Conservation (phyloP, 1,140 invertebrate genomes). For the Zaprionus camerounensis region DNA sequence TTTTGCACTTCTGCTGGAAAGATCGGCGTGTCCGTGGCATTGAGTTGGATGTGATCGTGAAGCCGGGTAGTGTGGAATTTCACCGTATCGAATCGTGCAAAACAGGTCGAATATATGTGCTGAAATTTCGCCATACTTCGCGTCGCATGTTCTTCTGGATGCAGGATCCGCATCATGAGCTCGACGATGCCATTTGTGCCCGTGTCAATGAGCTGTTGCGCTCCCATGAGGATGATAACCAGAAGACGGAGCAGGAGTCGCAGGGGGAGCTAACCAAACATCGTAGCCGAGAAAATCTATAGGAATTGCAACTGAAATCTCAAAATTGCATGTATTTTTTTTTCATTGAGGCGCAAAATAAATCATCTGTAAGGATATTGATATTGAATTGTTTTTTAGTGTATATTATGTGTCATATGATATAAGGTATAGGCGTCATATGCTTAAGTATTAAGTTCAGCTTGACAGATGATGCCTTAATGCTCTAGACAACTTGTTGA, state of each 20-base stretch:
- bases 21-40: conserved; percentile 89
- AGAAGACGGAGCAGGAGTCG: neutral
- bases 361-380: neutral
- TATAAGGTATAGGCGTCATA: neutral
- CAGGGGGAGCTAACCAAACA: neutral
- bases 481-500: too few relatives aligned
- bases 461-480: too few relatives aligned
- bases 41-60: conserved; percentile 95
- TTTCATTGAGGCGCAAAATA: neutral
- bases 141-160: conserved; percentile 98
- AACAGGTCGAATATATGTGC: conserved; percentile 96
- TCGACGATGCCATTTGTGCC: conserved; percentile 95
- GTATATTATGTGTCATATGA: neutral
- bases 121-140: conserved; percentile 96
- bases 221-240: conserved; percentile 27
- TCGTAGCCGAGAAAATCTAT: neutral
- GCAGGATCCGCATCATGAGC: conserved; percentile 97
- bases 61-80: conserved; percentile 99
- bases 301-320: neutral
- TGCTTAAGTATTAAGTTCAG: too few relatives aligned
- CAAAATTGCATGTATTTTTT: neutral
- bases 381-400: neutral
- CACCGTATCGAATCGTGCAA: conserved; percentile 96
- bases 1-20: conserved; percentile 99
- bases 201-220: conserved; percentile 94